Base-by-base conservation (phyloP, 1,140 invertebrate genomes). In the Bicyclus anynana region DNA sequence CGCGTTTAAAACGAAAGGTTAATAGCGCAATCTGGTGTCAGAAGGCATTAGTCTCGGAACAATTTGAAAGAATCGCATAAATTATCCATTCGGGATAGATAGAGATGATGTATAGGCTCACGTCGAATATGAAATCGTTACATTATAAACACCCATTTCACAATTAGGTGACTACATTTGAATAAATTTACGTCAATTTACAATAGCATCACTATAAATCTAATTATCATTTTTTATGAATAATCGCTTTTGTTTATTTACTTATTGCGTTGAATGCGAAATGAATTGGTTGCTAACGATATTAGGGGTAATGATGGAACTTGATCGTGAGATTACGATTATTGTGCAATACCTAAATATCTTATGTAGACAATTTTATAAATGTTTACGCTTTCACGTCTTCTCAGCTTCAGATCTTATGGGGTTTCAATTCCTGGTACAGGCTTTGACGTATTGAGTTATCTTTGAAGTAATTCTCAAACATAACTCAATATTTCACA, bases 151-250 rank as follows among this genome's bases (percentile, higher is more conserved):
- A 74, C 69, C 72, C 69, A 69, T 81, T 83, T 74, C 65, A 77
- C 71, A 83, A 80, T 83, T 79, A 81, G 74, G 74, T 68, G 68
- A 68, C 67, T 72, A 68, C 69, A 77, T 84, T 82, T 80, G 73
- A 84, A 84, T 84, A 84, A 69, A 80, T 84, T 82, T 82, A 69
- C 72, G 79, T 84, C 81, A 81, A 72, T 71, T 71, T 79, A 76
- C 66, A 73, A 52, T 59, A 62, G 52, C 17, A 72, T 58, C 62
- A 60, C 62, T 57, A 80, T 86, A 80, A 84, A 84, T 83, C 75
- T 72, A 69, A 72, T 74, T 73, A 75, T 74, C 62, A 77, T 74
- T 75, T 49, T 42, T 48, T 20, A 44, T 56, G 46, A 56, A 56
- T 56, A 49, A 56, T 56, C 53, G 35, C 2, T 20, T 40, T 38